Conservation (phyloP, 1,140 invertebrate species). For the Hirudo medicinalis region DNA sequence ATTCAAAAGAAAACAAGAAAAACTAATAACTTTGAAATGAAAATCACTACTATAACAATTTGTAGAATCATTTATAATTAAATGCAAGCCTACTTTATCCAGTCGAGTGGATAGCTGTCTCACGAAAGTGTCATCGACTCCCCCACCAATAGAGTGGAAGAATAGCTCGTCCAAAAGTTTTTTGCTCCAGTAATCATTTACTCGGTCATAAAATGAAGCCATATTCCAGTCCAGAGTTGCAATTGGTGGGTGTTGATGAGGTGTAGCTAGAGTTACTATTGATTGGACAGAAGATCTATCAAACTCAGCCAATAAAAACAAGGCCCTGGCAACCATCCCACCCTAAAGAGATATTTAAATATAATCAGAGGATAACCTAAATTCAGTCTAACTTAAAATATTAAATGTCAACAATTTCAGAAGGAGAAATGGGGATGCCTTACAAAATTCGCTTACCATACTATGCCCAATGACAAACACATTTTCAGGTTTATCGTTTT, state of each 20-base stretch:
- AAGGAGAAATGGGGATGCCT: no score
- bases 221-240: slow-evolving; percentile 53
- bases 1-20: no score
- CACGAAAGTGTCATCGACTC: background rate
- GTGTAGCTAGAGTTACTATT: slow-evolving; percentile 67
- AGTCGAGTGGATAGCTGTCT: background rate
- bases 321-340: slow-evolving; percentile 65
- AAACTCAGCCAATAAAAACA: slow-evolving; percentile 51
- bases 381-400: background rate
- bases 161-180: background rate
- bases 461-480: slow-evolving; percentile 76
- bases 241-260: slow-evolving; percentile 50
- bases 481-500: slow-evolving; percentile 44
- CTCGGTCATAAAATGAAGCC: slow-evolving; percentile 48
- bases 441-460: slow-evolving; percentile 52
- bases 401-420: background rate
- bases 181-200: slow-evolving; percentile 34
- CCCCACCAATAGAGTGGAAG: background rate
- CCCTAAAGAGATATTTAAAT: slow-evolving; percentile 47
- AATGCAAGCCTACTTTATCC: background rate
- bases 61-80: background rate
- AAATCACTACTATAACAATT: background rate
- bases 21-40: no score
- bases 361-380: background rate
- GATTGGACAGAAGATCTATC: slow-evolving; percentile 51